A percentile compares a stretch with the other conserved stretches of the same genome.
These are phyloP conservation scores for Clanis bilineata DNA, from an alignment of 2,888 invertebrate species.

Conservation along the genomic window DNA sequence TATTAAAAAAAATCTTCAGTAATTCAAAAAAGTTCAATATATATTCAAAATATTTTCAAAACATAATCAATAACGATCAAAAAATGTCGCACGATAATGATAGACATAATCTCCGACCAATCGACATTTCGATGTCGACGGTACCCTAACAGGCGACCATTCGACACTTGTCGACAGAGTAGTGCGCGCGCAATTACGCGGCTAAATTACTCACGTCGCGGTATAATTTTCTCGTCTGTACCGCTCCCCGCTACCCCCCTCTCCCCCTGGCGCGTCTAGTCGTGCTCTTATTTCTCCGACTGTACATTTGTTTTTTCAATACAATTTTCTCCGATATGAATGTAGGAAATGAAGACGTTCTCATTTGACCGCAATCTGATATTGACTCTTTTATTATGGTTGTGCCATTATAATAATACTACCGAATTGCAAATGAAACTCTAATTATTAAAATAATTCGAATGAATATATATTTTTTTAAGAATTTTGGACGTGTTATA, in stretches of 20 bases:
- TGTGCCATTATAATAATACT: background rate
- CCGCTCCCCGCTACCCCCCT: conserved; percentile 19
- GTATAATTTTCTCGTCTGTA: conserved; percentile 57
- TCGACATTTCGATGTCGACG: background rate
- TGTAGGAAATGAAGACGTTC: conserved; percentile 10
- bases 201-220: conserved; percentile 58
- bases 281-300: conserved; percentile 35
- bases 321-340: conserved; percentile 14
- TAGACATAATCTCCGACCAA: background rate
- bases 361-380: background rate
- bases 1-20: too few relatives aligned
- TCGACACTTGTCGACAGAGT: conserved; percentile 24
- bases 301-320: conserved; percentile 34
- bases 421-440: background rate
- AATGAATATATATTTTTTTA: too few relatives aligned
- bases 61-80: background rate
- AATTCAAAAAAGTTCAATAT: too few relatives aligned
- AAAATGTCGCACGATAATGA: too few relatives aligned
- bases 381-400: background rate
- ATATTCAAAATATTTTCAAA: too few relatives aligned
- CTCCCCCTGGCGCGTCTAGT: conserved; percentile 27
- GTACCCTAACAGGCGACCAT: conserved; percentile 14
- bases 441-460: too few relatives aligned
- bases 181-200: conserved; percentile 59
- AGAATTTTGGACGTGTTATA: too few relatives aligned